Conservation (phyloP, 2,888 invertebrate species). For the Pomacea canaliculata region DNA sequence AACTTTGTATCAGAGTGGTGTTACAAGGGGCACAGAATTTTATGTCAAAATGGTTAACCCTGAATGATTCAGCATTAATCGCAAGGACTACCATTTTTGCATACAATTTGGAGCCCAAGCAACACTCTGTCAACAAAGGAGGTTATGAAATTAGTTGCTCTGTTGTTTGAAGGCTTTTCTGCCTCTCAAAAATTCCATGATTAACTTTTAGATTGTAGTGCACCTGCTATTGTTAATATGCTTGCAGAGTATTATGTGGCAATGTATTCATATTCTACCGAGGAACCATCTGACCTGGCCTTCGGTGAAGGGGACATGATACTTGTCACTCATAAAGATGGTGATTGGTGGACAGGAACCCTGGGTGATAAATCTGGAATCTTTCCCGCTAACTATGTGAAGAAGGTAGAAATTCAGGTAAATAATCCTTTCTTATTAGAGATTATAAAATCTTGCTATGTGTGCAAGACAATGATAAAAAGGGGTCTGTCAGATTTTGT, state of each 20-base stretch:
- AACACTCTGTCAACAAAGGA: too few species aligned
- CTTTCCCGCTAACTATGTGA: conserved; percentile 97
- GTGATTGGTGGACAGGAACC: conserved; percentile 99
- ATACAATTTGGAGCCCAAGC: too few species aligned
- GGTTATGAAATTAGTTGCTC: too few species aligned
- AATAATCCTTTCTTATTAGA: not conserved
- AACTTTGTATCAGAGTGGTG: too few species aligned
- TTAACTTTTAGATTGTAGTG: too few species aligned
- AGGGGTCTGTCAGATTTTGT: too few species aligned
- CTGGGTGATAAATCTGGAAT: conserved; percentile 88
- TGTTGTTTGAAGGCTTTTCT: too few species aligned
- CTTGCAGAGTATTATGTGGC: conserved; percentile 61
- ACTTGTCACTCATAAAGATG: conserved; percentile 88
- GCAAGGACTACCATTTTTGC: too few species aligned
- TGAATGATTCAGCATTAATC: too few species aligned
- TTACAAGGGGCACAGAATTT: too few species aligned
- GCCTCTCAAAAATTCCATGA: too few species aligned
- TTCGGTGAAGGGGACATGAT: conserved; percentile 90
- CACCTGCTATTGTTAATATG: not conserved
- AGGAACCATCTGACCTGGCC: conserved; percentile 89
- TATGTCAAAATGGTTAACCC: too few species aligned
- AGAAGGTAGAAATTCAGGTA: conserved; percentile 63
- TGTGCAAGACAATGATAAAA: not conserved
- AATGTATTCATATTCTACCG: conserved; percentile 62
- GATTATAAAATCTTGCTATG: not conserved